phyloP scores from a whole-genome alignment of 2,888 invertebrate species.

The Volucella bombylans region DNA sequence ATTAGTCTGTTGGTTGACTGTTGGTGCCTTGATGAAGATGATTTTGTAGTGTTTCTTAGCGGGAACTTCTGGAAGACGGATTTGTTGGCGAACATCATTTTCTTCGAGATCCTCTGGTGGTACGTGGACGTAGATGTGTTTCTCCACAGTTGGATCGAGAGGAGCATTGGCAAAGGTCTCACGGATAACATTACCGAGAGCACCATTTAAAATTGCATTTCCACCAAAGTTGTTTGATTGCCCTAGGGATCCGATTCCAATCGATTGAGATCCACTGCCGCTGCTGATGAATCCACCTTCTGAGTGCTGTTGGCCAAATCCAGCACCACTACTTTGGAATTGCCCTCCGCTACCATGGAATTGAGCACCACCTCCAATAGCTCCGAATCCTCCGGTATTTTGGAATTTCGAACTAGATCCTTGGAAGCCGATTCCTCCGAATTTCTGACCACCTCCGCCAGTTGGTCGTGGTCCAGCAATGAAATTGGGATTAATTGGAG shows the following conservation, averaged over 20 bases:
- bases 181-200: slow-evolving; percentile 75
- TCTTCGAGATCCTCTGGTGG: slow-evolving; percentile 91
- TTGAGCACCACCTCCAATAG: slow-evolving; percentile 75
- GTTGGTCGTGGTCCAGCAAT: slow-evolving; percentile 44
- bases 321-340: slow-evolving; percentile 14
- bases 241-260: slow-evolving; percentile 22
- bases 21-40: slow-evolving; percentile 88
- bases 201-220: slow-evolving; percentile 68
- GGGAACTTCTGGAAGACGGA: slow-evolving; percentile 85
- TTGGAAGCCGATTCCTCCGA: slow-evolving; percentile 24
- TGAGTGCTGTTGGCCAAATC: slow-evolving; percentile 38
- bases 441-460: slow-evolving; percentile 38
- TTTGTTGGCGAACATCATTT: slow-evolving; percentile 85
- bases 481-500: slow-evolving; percentile 60
- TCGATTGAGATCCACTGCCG: slow-evolving; percentile 30
- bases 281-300: slow-evolving; percentile 27
- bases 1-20: slow-evolving; percentile 85
- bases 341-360: slow-evolving; percentile 13
- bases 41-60: slow-evolving; percentile 89
- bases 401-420: slow-evolving; percentile 46
- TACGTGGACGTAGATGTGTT: slow-evolving; percentile 93
- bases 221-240: slow-evolving; percentile 44
- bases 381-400: slow-evolving; percentile 78
- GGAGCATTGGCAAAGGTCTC: slow-evolving; percentile 80
- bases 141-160: slow-evolving; percentile 86